Evolutionary conservation across 2,888 invertebrate genomes (phyloP), one percentile per base, ranked within the genome.

Genomic region (Megastigmus dorsalis): DNA sequence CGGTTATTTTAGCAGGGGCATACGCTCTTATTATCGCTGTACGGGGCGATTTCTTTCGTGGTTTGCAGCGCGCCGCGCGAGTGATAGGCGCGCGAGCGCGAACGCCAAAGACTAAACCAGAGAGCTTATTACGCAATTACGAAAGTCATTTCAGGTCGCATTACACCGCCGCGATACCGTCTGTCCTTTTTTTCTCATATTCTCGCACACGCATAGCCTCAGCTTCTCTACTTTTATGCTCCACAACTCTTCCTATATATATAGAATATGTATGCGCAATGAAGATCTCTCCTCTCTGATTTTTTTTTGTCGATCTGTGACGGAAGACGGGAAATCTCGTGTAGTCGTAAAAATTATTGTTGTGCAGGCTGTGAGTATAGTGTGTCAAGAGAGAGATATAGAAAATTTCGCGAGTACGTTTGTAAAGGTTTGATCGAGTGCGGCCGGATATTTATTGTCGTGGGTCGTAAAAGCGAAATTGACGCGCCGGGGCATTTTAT

Each of bases 101-200:
- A 77, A 73, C 77, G 50, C 41, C 74, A 77, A 66, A 78, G 77
- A 74, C n/a, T n/a, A n/a, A 80, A 79, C 78, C 75, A 78, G 82
- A 74, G 80, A 81, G 78, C 84, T 84, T 83, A 85, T 87, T 87
- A 85, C 80, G 82, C 81, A 85, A 85, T 86, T 87, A 87, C 82
- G 74, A 75, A 77, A 79, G 84, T 81, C 82, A 86, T 86, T 86
- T 84, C 76, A n/a, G 82, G 79, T 77, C 81, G 81, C 81, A 80
- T 83, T 84, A 83, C 79, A 70, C 45, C 77, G 36, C 45, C 41
- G 41, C 50, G 66, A 73, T 60, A 60, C 45, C n/a, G 57, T 69
- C 57, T 38, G 48, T 57, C 26, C 48, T 52, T 59, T 41, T 45
- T 65, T 55, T 63, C 15, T 26, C n/a, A n/a, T n/a, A n/a, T n/a